phyloP scores from a whole-genome alignment of 2,888 invertebrate genomes.

The Ophion ventricosus region DNA sequence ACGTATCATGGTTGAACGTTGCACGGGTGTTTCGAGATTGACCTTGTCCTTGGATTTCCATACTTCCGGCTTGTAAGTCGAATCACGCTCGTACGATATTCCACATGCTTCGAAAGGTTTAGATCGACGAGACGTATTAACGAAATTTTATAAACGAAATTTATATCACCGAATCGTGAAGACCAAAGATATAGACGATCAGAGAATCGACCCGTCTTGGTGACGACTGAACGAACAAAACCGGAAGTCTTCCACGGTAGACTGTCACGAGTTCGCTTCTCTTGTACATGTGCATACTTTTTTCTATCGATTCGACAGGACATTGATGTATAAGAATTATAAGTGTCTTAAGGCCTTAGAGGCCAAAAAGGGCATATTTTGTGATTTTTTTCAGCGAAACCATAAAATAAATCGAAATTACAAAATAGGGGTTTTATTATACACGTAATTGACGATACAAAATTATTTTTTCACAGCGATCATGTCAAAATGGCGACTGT shows the following conservation, averaged over 20 bases:
- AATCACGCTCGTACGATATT: not conserved
- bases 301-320: not conserved
- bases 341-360: no score
- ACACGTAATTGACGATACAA: no score
- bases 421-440: no score
- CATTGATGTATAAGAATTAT: not conserved
- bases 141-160: not conserved
- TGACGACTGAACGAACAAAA: slow-evolving; percentile 3
- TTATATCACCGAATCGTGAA: not conserved
- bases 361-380: no score
- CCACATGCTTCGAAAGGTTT: slow-evolving; percentile 1
- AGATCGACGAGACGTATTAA: not conserved
- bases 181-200: not conserved
- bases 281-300: not conserved
- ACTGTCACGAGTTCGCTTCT: slow-evolving; percentile 8
- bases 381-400: no score
- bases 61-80: slow-evolving; percentile 42
- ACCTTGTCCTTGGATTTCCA: slow-evolving; percentile 55
- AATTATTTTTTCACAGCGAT: no score
- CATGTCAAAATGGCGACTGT: no score
- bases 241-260: slow-evolving; percentile 44
- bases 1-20: slow-evolving; percentile 1
- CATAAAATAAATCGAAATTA: no score
- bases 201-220: not conserved
- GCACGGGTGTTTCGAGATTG: slow-evolving; percentile 7